Base-by-base conservation (phyloP, 2,888 invertebrate genomes). In the Archips crataeganus region DNA sequence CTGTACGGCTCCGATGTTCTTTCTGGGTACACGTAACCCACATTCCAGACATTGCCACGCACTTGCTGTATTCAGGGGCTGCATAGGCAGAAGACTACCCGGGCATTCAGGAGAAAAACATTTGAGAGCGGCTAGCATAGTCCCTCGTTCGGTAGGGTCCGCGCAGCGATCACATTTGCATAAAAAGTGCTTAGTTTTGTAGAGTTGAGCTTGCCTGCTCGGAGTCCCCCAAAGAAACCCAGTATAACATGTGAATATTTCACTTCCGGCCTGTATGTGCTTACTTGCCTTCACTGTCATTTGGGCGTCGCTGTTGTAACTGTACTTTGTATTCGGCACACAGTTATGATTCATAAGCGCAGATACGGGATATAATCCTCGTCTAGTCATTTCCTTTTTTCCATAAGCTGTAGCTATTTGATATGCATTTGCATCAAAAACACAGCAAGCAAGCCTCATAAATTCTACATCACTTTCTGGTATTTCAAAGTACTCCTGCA, bases 301-400 rank as follows among this genome's bases (percentile, higher is more conserved):
- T 79, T 94, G 91, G 69, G 94, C 92, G 57, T 95, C 87, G 0
- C 83, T 84, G 79, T 96, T 95, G 79, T 96, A 97, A 67, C 94
- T 94, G 79, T 96, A 95, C 65, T 95, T 94, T 0, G 96, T 96
- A 83, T 97, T 97, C 5, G 97, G 96, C 39, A 94, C 88, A 83
- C 97, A 97, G 71, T 91, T 94, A 84, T 97, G 97, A 89, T 97
- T 97, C 90, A 96, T 95, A 75, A 97, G 89, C 59, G 96, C 95
- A 2, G 96, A 95, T 73, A 96, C 92, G 34, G 97, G 96, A 89
- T 96, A 97, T 68, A 97, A 86, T 11, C 96, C 97, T 76, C 96
- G 93, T 76, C 95, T 85, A 81, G 95, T 95, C 80, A 92, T 90
- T 80, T 92, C 94, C 79, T 87, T 94, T 77, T 89, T 92, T 75